Base-by-base conservation (phyloP, 2,888 invertebrate genomes). In the Altica lythri region DNA sequence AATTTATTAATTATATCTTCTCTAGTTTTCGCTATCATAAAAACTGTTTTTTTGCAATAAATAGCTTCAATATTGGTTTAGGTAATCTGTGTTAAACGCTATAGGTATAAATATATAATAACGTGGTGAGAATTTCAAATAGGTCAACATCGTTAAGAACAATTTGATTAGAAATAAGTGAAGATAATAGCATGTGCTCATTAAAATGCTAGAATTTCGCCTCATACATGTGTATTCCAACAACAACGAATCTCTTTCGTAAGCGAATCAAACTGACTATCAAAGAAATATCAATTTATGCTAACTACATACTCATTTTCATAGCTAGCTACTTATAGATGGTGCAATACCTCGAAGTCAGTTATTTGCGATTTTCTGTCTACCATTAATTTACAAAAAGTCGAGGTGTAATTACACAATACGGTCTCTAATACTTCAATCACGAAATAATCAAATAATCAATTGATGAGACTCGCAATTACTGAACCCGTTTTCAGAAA, bases 211-310 rank as follows among this genome's bases (percentile, higher is more conserved):
- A 48, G 16, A 52, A 45, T 32, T 57, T 38, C 42, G 56, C 38
- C 59, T 57, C 56, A 56, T 62, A 57, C 59, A 56, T 61, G 61
- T n/a, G n/a, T 59, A 56, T 55, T 54, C 49, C 35, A 53, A 32
- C 50, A 42, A 47, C 30, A 53, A n/a, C n/a, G n/a, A n/a, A n/a
- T n/a, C n/a, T n/a, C n/a, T 65, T 63, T 63, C 63, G 62, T 55
- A 65, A 65, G 55, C 46, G 44, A 55, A 55, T 50, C 51, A 35
- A 60, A 57, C 59, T 60, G 60, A 62, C 62, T 63, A 64, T 68
- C 69, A 61, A 53, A 63, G 65, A 68, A 68, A 70, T 69, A 70
- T 71, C 68, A 70, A 71, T 68, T 71, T 70, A 70, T 68, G 71
- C 68, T 68, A 71, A 69, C 66, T 65, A 69, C 68, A 67, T 60